phyloP scores from a whole-genome alignment of 2,797 vertebrate species.

The Falco columbarius region DNA sequence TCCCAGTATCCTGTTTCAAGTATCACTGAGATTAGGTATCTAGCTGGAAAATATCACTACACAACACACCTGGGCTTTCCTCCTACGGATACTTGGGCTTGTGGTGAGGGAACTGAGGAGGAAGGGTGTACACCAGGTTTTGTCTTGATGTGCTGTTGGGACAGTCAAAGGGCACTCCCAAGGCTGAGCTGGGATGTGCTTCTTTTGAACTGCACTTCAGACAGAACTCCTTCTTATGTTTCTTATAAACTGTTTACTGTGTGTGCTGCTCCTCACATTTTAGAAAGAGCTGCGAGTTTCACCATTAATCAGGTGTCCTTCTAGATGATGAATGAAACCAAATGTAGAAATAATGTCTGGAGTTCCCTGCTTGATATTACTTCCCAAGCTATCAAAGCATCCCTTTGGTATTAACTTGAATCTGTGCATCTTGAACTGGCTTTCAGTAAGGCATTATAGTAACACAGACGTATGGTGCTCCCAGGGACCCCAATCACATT shows the following conservation, averaged over 20 bases:
- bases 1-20: background rate
- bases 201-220: slow-evolving; percentile 51
- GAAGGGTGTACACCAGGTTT: background rate
- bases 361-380: background rate
- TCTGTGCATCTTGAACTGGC: background rate
- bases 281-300: background rate
- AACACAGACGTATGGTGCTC: background rate
- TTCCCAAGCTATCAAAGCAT: background rate
- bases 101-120: slow-evolving; percentile 31
- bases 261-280: background rate
- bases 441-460: background rate
- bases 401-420: background rate
- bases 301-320: background rate
- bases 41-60: slow-evolving; percentile 12
- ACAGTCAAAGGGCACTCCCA: slow-evolving; percentile 37
- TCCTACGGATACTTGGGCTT: slow-evolving; percentile 30
- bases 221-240: background rate
- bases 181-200: background rate
- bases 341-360: background rate
- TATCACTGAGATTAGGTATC: background rate
- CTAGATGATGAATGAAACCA: background rate
- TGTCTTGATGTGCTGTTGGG: slow-evolving; percentile 9
- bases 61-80: slow-evolving; percentile 53
- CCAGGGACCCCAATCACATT: background rate
- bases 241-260: background rate